Percentiles rank a stretch among this genome's conserved stretches.
phyloP scores from a whole-genome alignment of 2,797 vertebrate species.

The Columba guinea region DNA sequence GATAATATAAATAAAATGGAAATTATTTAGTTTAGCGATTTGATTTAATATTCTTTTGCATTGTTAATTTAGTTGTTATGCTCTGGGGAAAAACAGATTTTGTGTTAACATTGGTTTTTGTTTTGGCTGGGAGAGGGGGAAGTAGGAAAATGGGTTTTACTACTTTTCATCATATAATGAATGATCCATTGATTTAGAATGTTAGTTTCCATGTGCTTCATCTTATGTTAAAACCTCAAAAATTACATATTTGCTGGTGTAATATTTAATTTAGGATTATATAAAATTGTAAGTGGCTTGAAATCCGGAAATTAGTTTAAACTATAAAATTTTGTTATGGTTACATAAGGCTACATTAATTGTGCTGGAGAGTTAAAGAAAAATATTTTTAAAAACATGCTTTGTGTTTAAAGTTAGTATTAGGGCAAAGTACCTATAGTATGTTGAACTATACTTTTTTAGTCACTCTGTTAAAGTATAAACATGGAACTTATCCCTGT shows the following conservation, averaged over 20 bases:
- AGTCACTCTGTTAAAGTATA: background rate
- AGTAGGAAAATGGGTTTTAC: background rate
- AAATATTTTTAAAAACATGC: background rate
- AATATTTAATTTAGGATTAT: background rate
- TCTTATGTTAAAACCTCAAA: background rate
- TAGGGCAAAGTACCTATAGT: background rate
- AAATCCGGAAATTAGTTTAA: constrained; percentile 7
- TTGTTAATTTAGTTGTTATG: background rate
- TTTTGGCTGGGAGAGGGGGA: background rate
- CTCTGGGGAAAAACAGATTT: background rate
- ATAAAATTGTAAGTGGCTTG: background rate
- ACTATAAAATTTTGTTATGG: background rate
- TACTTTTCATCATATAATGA: background rate
- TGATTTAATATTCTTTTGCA: background rate
- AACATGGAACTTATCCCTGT: background rate
- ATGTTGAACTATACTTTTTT: background rate
- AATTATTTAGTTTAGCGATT: background rate
- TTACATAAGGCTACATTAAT: background rate
- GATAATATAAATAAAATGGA: background rate
- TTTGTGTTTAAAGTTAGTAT: background rate
- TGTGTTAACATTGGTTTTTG: background rate
- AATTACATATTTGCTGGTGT: background rate
- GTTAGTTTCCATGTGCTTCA: background rate
- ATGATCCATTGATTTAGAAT: background rate
- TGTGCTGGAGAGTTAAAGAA: background rate